Evolutionary conservation across 1,140 invertebrate genomes (phyloP), one percentile per base, ranked within the genome.

Genomic region (Acyrthosiphon pisum): DNA sequence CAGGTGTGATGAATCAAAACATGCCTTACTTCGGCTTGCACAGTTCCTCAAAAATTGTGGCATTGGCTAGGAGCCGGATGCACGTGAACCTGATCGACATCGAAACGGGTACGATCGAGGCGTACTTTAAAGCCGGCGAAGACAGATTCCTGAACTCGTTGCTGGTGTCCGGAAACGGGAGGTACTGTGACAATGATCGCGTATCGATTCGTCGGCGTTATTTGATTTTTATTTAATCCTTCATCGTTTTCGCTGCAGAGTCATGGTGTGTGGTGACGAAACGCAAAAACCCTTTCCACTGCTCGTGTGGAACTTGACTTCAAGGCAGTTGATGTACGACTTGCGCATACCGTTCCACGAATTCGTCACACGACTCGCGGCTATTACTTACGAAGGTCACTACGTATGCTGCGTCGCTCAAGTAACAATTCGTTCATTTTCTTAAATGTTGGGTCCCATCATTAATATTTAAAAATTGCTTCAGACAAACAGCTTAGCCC

Each of bases 21-120:
- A 98, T 98, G 98, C 97, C 98, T 60, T 98, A 97, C 95, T 98
- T 97, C 95, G 98, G 97, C 6, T 96, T 98, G 11, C 97, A 98
- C 95, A 97, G 98, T 95, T 95, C 96, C 81, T 96, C 96, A 37
- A 97, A 98, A 95, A 95, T 98, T 87, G 98, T 98, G 26, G 97
- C 97, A 30, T 95, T 98, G 30, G 98, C 97, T 3, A 95, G 98
- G 81, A 98, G 98, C 95, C 95, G 98, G 94, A 98, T 98, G 98
- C 98, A 98, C 95, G 97, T 98, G 81, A 98, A 98, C 95, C 96
- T 98, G 93, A 98, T 98, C 96, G 98, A 98, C 95, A 95, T 98
- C 56, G 96, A 97, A 94, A 97, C 96, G 94, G 97, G 97, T 92
- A 97, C 98, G 94, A 97, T 97, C 94, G 97, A 98, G 30, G 98